phyloP scores from a whole-genome alignment of 2,113 vertebrate species.

The Thunnus maccoyii region DNA sequence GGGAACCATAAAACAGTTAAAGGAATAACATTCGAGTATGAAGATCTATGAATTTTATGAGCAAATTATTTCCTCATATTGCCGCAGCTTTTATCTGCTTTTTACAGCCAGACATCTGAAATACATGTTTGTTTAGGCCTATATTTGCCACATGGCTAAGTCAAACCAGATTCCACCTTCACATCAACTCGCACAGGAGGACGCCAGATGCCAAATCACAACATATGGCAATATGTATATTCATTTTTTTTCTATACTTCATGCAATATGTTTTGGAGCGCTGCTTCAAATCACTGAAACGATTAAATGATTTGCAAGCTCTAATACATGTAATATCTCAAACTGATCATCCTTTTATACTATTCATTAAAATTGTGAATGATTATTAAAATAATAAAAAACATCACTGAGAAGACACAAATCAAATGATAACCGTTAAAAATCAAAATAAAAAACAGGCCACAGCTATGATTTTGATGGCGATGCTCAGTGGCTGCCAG shows the following conservation, averaged over 20 bases:
- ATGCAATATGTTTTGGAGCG: conserved; percentile 27
- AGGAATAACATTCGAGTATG: conserved; percentile 44
- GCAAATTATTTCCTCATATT: conserved; percentile 71
- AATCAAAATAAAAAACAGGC: background rate
- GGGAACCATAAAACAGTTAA: conserved; percentile 49
- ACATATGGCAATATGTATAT: conserved; percentile 62
- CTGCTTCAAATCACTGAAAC: conserved; percentile 27
- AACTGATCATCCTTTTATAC: background rate
- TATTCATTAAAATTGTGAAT: background rate
- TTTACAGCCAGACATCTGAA: conserved; percentile 68
- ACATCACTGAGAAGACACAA: background rate
- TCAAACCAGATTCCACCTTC: conserved; percentile 75
- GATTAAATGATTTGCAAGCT: conserved; percentile 15
- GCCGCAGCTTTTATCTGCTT: conserved; percentile 56
- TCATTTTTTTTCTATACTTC: conserved; percentile 25
- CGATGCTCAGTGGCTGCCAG: background rate
- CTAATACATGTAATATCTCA: background rate
- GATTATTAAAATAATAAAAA: background rate
- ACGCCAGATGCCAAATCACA: conserved; percentile 67
- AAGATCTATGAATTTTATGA: conserved; percentile 70
- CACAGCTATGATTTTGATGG: conserved; percentile 1
- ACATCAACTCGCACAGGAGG: conserved; percentile 62
- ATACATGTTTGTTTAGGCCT: conserved; percentile 71
- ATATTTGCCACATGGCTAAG: conserved; percentile 72
- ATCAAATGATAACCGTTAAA: background rate